Evolutionary conservation across 2,888 invertebrate species (phyloP).

Genomic region (Chrysotoxum bicinctum): DNA sequence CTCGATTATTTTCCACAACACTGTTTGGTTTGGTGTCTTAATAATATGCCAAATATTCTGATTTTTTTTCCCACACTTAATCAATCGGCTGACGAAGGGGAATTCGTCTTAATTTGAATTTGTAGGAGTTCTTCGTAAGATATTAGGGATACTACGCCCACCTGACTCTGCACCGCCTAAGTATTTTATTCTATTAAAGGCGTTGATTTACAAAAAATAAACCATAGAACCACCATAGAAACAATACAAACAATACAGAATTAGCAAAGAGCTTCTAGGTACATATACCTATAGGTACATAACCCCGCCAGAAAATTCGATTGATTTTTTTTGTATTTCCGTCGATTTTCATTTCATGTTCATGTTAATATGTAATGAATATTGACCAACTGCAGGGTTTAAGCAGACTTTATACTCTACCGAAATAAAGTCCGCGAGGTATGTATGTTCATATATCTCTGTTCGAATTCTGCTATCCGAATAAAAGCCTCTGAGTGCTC

Average conservation of each 20-base stretch:
- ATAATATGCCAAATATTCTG: too few species aligned
- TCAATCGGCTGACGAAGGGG: neutral
- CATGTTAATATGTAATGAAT: neutral
- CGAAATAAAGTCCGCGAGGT: neutral
- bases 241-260: too few species aligned
- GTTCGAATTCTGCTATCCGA: neutral
- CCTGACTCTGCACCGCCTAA: neutral
- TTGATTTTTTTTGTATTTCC: neutral
- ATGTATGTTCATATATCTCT: neutral
- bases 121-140: neutral
- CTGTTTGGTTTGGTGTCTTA: too few species aligned
- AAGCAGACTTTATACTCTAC: neutral
- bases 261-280: too few species aligned
- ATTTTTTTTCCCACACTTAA: neutral
- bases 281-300: too few species aligned
- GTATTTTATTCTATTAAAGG: neutral
- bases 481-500: neutral
- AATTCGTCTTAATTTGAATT: conserved; percentile 9
- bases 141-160: neutral
- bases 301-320: too few species aligned
- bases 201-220: neutral
- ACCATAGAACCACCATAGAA: too few species aligned
- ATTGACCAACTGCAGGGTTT: neutral
- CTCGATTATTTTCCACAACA: too few species aligned
- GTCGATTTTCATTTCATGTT: neutral